These are phyloP conservation scores for Amphipyra berbera DNA, from an alignment of 2,888 invertebrate genomes.

Conservation along the genomic window DNA sequence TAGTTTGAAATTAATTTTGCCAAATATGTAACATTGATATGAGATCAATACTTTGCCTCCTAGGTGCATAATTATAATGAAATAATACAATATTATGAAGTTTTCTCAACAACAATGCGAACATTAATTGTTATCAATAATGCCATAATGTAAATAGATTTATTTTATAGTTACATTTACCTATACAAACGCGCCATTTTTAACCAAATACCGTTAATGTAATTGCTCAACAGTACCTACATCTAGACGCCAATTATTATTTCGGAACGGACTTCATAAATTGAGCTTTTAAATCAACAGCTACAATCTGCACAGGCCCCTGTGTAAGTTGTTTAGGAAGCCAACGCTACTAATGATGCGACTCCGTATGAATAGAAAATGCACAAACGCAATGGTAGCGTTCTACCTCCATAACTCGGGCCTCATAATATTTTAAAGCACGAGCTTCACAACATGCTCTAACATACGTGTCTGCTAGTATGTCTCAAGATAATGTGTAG, in stretches of 20 bases:
- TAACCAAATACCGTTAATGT: slow-evolving; percentile 68
- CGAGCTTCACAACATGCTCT: slow-evolving; percentile 37
- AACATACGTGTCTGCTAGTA: slow-evolving; percentile 47
- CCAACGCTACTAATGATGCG: slow-evolving; percentile 7
- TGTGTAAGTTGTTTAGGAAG: background rate
- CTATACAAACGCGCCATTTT: slow-evolving; percentile 65
- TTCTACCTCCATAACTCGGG: slow-evolving; percentile 2
- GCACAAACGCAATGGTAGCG: slow-evolving; percentile 1
- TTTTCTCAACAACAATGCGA: slow-evolving; percentile 39
- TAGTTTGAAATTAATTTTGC: slow-evolving; percentile 23
- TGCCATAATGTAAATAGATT: slow-evolving; percentile 63
- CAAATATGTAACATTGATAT: slow-evolving; percentile 33
- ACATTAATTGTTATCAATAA: slow-evolving; percentile 47
- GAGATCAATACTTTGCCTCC: slow-evolving; percentile 30
- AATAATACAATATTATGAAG: slow-evolving; percentile 28
- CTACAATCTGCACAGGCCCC: slow-evolving; percentile 11
- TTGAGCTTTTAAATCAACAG: slow-evolving; percentile 31
- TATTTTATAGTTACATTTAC: slow-evolving; percentile 60
- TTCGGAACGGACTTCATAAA: slow-evolving; percentile 48
- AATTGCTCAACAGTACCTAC: slow-evolving; percentile 62
- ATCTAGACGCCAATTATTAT: slow-evolving; percentile 56
- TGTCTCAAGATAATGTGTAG: slow-evolving; percentile 54
- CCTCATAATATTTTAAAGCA: slow-evolving; percentile 13
- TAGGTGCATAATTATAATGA: slow-evolving; percentile 22
- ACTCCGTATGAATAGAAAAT: background rate